A percentile compares a stretch with the other conserved stretches of the same genome.
phyloP scores from a whole-genome alignment of 2,797 vertebrate genomes.

The Lithobates pipiens region DNA sequence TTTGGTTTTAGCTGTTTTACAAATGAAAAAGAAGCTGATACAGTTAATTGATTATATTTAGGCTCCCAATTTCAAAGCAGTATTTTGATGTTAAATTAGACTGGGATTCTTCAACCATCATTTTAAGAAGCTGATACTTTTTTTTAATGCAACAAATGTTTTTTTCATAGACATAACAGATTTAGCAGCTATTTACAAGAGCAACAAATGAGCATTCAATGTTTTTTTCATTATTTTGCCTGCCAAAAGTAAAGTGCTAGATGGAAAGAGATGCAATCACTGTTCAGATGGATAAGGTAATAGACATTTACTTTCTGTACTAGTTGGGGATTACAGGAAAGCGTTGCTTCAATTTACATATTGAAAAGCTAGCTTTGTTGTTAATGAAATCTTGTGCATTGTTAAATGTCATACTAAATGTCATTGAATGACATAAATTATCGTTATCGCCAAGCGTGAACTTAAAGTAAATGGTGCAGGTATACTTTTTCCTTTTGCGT shows the following conservation, averaged over 20 bases:
- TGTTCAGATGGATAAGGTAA: constrained; percentile 1
- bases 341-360: constrained; percentile 49
- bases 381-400: constrained; percentile 37
- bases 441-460: constrained; percentile 50
- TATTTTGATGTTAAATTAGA: too few relatives aligned
- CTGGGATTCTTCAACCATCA: too few relatives aligned
- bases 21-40: too few relatives aligned
- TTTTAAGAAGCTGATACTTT: too few relatives aligned
- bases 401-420: constrained; percentile 62
- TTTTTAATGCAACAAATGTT: too few relatives aligned
- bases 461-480: constrained; percentile 48
- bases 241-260: background rate
- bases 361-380: constrained; percentile 49
- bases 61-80: too few relatives aligned
- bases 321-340: constrained; percentile 32
- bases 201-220: too few relatives aligned
- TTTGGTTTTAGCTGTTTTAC: too few relatives aligned
- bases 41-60: too few relatives aligned
- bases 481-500: constrained; percentile 18
- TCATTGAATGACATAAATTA: constrained; percentile 64
- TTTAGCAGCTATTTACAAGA: too few relatives aligned
- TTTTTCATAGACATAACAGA: too few relatives aligned
- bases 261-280: background rate
- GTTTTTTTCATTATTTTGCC: too few relatives aligned
- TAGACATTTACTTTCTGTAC: constrained; percentile 14